Evolutionary conservation across 2,888 invertebrate genomes (phyloP).

Genomic region (Agrilus biguttatus): DNA sequence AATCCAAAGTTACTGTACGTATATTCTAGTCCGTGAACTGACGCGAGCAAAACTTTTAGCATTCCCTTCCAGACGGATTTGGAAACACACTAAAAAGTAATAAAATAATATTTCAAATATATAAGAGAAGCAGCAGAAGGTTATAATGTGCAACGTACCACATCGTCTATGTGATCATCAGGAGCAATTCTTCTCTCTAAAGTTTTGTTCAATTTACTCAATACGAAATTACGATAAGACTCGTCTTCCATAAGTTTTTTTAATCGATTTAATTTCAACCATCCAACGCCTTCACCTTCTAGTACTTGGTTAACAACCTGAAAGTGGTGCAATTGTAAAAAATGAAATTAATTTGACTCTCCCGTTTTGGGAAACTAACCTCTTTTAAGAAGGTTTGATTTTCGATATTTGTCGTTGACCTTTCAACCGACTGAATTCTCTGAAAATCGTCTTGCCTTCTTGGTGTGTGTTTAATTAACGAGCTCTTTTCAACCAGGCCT

Average conservation of each 20-base stretch:
- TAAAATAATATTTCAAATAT: neutral
- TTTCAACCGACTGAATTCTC: slow-evolving; percentile 51
- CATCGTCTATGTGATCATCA: slow-evolving; percentile 94
- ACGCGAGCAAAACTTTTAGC: slow-evolving; percentile 79
- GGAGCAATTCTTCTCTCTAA: slow-evolving; percentile 85
- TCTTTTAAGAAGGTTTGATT: slow-evolving; percentile 92
- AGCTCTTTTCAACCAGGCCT: slow-evolving; percentile 78
- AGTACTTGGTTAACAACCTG: slow-evolving; percentile 69
- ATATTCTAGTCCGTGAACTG: slow-evolving; percentile 79
- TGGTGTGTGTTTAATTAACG: slow-evolving; percentile 71
- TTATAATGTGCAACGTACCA: slow-evolving; percentile 47
- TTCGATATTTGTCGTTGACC: slow-evolving; percentile 67
- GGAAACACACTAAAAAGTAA: slow-evolving; percentile 56
- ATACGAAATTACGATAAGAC: slow-evolving; percentile 88
- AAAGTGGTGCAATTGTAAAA: slow-evolving; percentile 7
- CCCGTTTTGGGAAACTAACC: slow-evolving; percentile 33
- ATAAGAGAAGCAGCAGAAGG: neutral
- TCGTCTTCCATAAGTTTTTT: slow-evolving; percentile 98
- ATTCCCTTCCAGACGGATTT: slow-evolving; percentile 94
- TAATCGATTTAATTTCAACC: slow-evolving; percentile 84
- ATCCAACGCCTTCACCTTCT: slow-evolving; percentile 90
- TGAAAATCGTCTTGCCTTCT: slow-evolving; percentile 52
- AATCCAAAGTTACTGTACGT: slow-evolving; percentile 87
- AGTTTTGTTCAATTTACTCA: slow-evolving; percentile 88
- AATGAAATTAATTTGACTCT: neutral